These are phyloP conservation scores for Anorthoa munda DNA, from an alignment of 2,888 invertebrate species.

Conservation along the genomic window DNA sequence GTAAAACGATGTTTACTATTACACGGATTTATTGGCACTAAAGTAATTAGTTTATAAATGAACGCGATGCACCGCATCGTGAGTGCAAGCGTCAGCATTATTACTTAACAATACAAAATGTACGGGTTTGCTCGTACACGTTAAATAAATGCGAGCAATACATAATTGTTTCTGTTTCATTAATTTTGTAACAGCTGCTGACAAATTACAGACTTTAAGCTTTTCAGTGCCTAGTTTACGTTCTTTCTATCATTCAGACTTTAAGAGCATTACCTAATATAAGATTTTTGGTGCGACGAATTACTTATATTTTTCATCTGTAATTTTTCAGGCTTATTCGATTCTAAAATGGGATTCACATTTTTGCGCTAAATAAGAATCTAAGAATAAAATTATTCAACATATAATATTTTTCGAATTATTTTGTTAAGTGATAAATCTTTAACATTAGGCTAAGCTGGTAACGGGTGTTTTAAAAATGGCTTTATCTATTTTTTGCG, in stretches of 20 bases:
- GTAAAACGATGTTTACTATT: no score
- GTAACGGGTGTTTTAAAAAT: background rate
- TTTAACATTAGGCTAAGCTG: background rate
- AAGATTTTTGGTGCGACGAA: slow-evolving; percentile 13
- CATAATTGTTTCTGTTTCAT: slow-evolving; percentile 13
- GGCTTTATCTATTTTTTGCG: background rate
- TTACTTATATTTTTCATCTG: background rate
- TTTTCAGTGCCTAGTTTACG: slow-evolving; percentile 6
- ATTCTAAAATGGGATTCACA: slow-evolving; percentile 11
- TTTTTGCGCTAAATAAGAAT: background rate
- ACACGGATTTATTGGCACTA: no score
- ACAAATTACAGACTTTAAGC: slow-evolving; percentile 30
- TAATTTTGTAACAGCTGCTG: slow-evolving; percentile 26
- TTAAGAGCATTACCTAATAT: slow-evolving; percentile 13
- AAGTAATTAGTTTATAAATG: no score
- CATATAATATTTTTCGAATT: background rate
- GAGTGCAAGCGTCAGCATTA: no score
- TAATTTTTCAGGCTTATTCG: slow-evolving; percentile 5
- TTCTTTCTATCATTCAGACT: slow-evolving; percentile 9
- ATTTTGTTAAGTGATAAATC: slow-evolving; percentile 3
- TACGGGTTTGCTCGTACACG: no score
- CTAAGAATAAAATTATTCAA: no score
- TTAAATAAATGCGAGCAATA: slow-evolving; percentile 28
- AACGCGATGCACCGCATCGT: no score
- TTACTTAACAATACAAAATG: no score